phyloP scores from a whole-genome alignment of 1,140 invertebrate genomes.

The Solenopsis fugax region DNA sequence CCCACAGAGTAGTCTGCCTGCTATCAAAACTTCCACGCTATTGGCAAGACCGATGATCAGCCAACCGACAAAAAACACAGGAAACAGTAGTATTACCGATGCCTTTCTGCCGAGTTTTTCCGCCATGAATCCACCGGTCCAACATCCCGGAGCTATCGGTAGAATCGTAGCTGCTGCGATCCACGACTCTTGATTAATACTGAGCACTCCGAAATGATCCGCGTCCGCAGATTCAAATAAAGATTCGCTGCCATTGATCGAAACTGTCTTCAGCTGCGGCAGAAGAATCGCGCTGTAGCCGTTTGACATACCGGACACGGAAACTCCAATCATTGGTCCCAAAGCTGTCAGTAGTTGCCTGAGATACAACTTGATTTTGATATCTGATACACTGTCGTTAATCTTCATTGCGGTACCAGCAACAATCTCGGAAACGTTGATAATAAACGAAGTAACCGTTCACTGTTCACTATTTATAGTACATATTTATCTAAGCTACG shows the following conservation, averaged over 20 bases:
- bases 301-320: conserved; percentile 87
- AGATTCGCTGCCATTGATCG: conserved; percentile 66
- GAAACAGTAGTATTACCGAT: conserved; percentile 88
- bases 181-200: conserved; percentile 88
- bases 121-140: conserved; percentile 88
- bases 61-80: conserved; percentile 90
- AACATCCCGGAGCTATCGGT: conserved; percentile 88
- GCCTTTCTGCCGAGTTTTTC: conserved; percentile 90
- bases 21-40: conserved; percentile 86
- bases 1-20: conserved; percentile 90
- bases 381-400: background rate
- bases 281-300: conserved; percentile 89
- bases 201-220: conserved; percentile 57
- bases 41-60: conserved; percentile 87
- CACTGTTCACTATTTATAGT: background rate
- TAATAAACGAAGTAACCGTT: background rate
- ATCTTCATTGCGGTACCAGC: background rate
- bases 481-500: background rate
- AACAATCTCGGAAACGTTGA: background rate
- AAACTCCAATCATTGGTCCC: conserved; percentile 87
- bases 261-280: conserved; percentile 86
- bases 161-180: conserved; percentile 89
- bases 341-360: conserved; percentile 86
- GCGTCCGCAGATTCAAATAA: background rate
- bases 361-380: conserved; percentile 51